A percentile compares a stretch with the other conserved stretches of the same genome.
Conservation (phyloP, 2,113 vertebrate genomes). For the Collichthys lucidus region DNA sequence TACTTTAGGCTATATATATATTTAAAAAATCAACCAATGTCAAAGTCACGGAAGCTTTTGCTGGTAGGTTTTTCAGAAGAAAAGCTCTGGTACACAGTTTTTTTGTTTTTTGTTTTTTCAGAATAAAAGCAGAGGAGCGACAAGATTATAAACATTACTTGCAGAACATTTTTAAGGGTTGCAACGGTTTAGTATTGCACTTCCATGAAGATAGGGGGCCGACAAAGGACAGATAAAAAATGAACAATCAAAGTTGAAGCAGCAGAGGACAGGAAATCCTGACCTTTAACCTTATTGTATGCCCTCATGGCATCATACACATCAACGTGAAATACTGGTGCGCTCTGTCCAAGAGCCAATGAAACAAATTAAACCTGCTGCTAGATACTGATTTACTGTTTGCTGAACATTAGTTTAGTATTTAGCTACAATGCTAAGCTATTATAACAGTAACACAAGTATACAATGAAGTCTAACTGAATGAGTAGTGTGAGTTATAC, state of each 20-base stretch:
- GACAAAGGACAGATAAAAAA: background rate
- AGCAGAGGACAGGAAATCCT: background rate
- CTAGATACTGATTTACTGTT: background rate
- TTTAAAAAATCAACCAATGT: background rate
- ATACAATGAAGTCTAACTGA: background rate
- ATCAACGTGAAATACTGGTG: background rate
- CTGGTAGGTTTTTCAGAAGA: background rate
- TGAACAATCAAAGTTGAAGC: background rate
- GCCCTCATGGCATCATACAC: conserved; percentile 1
- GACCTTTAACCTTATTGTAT: background rate
- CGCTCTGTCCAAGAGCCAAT: too few relatives aligned
- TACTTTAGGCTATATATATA: too few relatives aligned
- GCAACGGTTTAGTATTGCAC: background rate
- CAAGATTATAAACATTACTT: background rate
- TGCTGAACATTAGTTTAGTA: background rate
- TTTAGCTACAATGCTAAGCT: background rate
- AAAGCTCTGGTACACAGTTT: background rate
- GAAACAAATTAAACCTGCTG: background rate
- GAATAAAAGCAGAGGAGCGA: background rate
- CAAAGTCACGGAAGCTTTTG: background rate
- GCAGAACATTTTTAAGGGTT: background rate
- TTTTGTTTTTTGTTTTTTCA: background rate
- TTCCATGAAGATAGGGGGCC: background rate
- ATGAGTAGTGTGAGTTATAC: background rate
- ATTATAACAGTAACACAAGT: background rate